These are phyloP conservation scores for Conchocele bisecta DNA, from an alignment of 2,888 invertebrate species.

Conservation along the genomic window DNA sequence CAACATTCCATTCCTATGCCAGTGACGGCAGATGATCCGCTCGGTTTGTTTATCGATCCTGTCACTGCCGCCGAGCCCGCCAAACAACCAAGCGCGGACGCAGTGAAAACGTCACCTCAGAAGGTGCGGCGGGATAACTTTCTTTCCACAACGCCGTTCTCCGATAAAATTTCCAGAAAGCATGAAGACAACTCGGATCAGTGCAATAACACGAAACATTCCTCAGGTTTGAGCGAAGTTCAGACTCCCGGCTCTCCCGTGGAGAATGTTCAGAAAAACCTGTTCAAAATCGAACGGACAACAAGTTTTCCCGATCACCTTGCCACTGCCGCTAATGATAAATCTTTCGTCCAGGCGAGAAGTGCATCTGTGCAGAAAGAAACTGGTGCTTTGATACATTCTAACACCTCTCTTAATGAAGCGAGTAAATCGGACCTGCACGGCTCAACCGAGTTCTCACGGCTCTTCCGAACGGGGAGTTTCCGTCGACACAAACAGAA, in stretches of 20 bases:
- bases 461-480: slow-evolving; percentile 58
- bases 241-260: slow-evolving; percentile 36
- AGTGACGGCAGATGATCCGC: slow-evolving; percentile 95
- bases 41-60: slow-evolving; percentile 88
- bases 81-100: neutral
- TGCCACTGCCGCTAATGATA: slow-evolving; percentile 38
- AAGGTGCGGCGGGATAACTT: slow-evolving; percentile 45
- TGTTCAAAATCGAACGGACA: slow-evolving; percentile 68
- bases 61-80: neutral
- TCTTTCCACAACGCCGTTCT: slow-evolving; percentile 42
- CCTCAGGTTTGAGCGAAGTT: neutral
- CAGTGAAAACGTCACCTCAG: slow-evolving; percentile 40
- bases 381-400: slow-evolving; percentile 28
- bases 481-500: slow-evolving; percentile 68
- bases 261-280: slow-evolving; percentile 60
- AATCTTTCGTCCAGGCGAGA: slow-evolving; percentile 30
- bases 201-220: slow-evolving; percentile 44
- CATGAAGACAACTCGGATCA: slow-evolving; percentile 27
- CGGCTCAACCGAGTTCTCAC: slow-evolving; percentile 36
- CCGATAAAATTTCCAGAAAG: too few relatives aligned
- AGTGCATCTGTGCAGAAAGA: slow-evolving; percentile 5
- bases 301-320: slow-evolving; percentile 70
- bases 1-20: slow-evolving; percentile 86
- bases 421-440: slow-evolving; percentile 29
- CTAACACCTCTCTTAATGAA: slow-evolving; percentile 63